These are phyloP conservation scores for Torymus tubicola DNA, from an alignment of 2,888 invertebrate genomes.

Conservation along the genomic window DNA sequence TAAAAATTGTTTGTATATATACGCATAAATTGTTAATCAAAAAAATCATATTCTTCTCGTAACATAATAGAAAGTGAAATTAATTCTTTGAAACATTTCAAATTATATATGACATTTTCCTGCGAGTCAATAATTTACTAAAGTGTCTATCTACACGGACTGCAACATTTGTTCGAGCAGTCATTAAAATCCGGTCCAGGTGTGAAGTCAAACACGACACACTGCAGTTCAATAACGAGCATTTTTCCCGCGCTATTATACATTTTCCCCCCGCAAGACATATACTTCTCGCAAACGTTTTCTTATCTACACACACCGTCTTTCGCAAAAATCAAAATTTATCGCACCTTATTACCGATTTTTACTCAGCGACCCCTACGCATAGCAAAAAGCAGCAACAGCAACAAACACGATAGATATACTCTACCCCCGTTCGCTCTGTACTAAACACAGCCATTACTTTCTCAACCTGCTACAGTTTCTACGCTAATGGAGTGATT, in stretches of 20 bases:
- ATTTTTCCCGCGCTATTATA: conserved; percentile 3
- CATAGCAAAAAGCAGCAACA: too few species aligned
- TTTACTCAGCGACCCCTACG: conserved; percentile 5
- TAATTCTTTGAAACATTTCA: background rate
- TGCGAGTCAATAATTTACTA: too few species aligned
- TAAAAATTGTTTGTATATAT: background rate
- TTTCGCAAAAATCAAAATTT: conserved; percentile 10
- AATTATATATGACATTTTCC: too few species aligned
- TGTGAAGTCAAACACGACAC: background rate
- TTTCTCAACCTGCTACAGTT: conserved; percentile 33
- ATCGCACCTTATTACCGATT: conserved; percentile 40
- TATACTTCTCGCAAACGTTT: conserved; percentile 2
- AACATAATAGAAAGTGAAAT: background rate
- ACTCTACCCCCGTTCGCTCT: too few species aligned
- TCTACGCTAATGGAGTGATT: conserved; percentile 30
- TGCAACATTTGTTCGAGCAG: too few species aligned
- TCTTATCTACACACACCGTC: conserved; percentile 10
- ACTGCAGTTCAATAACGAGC: background rate
- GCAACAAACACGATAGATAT: too few species aligned
- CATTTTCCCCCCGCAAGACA: background rate
- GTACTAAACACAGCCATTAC: background rate
- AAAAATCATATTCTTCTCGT: background rate
- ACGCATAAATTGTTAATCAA: too few species aligned
- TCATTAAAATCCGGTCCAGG: too few species aligned
- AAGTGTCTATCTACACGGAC: too few species aligned